Evolutionary conservation across 2,797 vertebrate genomes (phyloP), one percentile per base, ranked within the genome.

Genomic region (Aulostomus chinensis): DNA sequence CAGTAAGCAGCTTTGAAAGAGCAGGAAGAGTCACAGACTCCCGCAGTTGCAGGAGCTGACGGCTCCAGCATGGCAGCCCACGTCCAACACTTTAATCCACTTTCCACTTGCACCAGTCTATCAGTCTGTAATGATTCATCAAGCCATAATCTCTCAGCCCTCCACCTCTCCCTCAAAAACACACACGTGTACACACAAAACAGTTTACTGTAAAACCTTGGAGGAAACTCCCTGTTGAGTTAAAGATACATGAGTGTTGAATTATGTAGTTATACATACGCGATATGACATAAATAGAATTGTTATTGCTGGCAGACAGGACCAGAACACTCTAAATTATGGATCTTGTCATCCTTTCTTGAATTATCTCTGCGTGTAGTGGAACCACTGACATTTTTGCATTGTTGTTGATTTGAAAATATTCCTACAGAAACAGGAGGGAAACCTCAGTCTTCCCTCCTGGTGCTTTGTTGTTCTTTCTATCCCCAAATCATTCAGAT

Each of bases 1-100:
- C 57, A 63, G 12, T 69, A 71, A 79, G 68, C 50, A 43, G 73
- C 84, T 81, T 84, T 74, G 72, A 73, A 76, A 72, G 69, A 76
- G 82, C 54, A 73, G 60, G 71, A 78, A 26, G 39, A 67, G 70
- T 56, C 55, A 33, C 40, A 72, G 14, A 20, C 55, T 17, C 46
- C 12, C 1, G 1, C 20, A 41, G 48, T 58, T 39, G 8, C 56
- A 64, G 66, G 33, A 64, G 55, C 46, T 43, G 45, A 65, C 55
- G 48, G 54, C 49, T 72, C 46, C 68, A 38, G 45, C 30, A 39
- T 54, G 78, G 76, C 66, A 72, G 73, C 28, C 78, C 41, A 11
- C 42, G 31, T 73, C 62, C 12, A 75, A 82, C 78, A 47, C 26
- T 50, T 4, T 76, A 86, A 73, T 74, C 68, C 69, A 66, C 64